Conservation (phyloP, 2,888 invertebrate species). For the Macroteleia sp. region DNA sequence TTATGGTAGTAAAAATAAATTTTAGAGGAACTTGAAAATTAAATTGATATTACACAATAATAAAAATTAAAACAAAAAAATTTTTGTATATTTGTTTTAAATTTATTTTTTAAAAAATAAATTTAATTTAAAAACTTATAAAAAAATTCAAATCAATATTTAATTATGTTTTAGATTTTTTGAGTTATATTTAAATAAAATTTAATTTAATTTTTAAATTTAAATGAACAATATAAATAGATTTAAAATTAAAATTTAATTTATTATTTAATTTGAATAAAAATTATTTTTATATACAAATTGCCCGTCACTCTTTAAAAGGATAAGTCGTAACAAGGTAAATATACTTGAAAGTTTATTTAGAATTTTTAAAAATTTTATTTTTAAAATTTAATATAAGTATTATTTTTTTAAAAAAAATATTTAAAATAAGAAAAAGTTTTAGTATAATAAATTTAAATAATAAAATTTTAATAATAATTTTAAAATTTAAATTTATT, state of each 20-base stretch:
- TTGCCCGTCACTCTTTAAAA: conserved; percentile 88
- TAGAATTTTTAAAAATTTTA: conserved; percentile 36
- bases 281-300: conserved; percentile 86
- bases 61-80: conserved; percentile 43
- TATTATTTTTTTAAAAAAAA: conserved; percentile 82
- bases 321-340: conserved; percentile 81
- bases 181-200: conserved; percentile 85
- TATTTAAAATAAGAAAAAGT: conserved; percentile 77
- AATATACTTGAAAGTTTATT: conserved; percentile 52
- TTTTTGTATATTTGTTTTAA: conserved; percentile 61
- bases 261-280: conserved; percentile 83
- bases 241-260: conserved; percentile 85
- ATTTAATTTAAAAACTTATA: conserved; percentile 85
- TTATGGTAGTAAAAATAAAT: conserved; percentile 46
- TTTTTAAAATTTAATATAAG: conserved; percentile 44
- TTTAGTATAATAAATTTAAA: not conserved
- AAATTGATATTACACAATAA: conserved; percentile 53
- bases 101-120: conserved; percentile 69
- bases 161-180: conserved; percentile 87
- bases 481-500: conserved; percentile 84
- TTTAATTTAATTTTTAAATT: conserved; percentile 87
- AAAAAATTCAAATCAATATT: conserved; percentile 86
- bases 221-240: conserved; percentile 87
- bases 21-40: conserved; percentile 53
- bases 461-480: not conserved